phyloP scores from a whole-genome alignment of 2,888 invertebrate species.

The Alsophila aescularia region DNA sequence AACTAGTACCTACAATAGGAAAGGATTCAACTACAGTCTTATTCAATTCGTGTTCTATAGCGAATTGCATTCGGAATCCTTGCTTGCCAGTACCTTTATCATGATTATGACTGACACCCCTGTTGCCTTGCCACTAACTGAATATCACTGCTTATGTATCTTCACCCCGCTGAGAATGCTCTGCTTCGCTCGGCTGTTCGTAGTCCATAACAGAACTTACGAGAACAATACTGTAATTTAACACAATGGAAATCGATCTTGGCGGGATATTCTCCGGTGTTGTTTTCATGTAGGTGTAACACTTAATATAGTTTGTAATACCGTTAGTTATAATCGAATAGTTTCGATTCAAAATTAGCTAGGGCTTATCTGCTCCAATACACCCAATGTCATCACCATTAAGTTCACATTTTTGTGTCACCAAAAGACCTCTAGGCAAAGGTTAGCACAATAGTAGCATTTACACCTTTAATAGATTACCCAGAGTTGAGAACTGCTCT shows the following conservation, averaged over 20 bases:
- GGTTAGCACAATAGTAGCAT: neutral
- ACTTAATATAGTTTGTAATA: conserved; percentile 37
- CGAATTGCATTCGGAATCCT: conserved; percentile 63
- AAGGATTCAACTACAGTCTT: neutral
- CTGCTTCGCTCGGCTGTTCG: conserved; percentile 79
- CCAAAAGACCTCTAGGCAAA: conserved; percentile 31
- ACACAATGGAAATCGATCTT: conserved; percentile 51
- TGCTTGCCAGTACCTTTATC: conserved; percentile 66
- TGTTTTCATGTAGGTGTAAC: conserved; percentile 48
- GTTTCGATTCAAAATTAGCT: conserved; percentile 57
- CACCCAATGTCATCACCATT: conserved; percentile 30
- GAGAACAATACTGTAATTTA: conserved; percentile 40
- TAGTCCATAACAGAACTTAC: conserved; percentile 49
- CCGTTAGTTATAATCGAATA: conserved; percentile 42
- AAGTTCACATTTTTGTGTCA: conserved; percentile 36
- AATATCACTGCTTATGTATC: conserved; percentile 78
- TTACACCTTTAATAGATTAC: conserved; percentile 14
- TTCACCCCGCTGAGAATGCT: conserved; percentile 82
- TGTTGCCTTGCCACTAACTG: conserved; percentile 83
- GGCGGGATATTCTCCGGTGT: conserved; percentile 64
- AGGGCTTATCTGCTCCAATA: conserved; percentile 76
- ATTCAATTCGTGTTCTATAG: conserved; percentile 32
- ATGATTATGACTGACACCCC: conserved; percentile 68
- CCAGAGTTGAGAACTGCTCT: too few species aligned
- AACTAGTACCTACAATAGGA: conserved; percentile 2